Conservation (phyloP, 2,113 vertebrate species). For the Piliocolobus tephrosceles region DNA sequence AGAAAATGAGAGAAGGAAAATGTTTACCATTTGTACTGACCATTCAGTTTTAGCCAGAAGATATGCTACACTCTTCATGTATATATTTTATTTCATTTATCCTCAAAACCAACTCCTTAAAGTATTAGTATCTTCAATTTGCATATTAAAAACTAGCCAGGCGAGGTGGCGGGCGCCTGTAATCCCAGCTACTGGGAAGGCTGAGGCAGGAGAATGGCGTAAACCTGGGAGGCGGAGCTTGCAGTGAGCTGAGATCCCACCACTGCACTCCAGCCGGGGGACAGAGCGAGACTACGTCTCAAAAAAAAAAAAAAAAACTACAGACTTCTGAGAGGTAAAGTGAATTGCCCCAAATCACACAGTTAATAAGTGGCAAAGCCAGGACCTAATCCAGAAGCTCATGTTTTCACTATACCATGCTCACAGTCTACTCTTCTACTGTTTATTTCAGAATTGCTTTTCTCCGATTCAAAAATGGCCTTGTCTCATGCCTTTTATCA, state of each 20-base stretch:
- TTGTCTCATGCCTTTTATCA: not conserved
- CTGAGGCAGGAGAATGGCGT: no score
- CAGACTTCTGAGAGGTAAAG: not conserved
- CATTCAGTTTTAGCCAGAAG: not conserved
- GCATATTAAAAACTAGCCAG: not conserved
- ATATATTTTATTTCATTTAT: not conserved
- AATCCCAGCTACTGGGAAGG: no score
- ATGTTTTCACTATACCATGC: not conserved
- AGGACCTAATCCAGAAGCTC: not conserved
- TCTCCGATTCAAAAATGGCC: not conserved
- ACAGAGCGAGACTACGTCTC: no score
- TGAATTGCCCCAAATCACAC: not conserved
- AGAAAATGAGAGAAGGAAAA: not conserved
- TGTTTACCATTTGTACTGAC: not conserved
- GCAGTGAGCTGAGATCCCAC: no score
- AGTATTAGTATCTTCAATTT: not conserved
- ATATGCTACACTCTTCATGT: not conserved
- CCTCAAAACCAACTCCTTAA: not conserved
- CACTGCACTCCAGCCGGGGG: no score
- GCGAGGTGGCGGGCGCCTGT: no score
- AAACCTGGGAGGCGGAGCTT: no score
- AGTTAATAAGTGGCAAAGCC: not conserved
- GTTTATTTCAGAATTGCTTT: not conserved
- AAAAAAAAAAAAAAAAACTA: slow-evolving; percentile 23
- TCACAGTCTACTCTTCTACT: not conserved